These are phyloP conservation scores for Bugula neritina DNA, from an alignment of 2,888 invertebrate species.

Conservation along the genomic window DNA sequence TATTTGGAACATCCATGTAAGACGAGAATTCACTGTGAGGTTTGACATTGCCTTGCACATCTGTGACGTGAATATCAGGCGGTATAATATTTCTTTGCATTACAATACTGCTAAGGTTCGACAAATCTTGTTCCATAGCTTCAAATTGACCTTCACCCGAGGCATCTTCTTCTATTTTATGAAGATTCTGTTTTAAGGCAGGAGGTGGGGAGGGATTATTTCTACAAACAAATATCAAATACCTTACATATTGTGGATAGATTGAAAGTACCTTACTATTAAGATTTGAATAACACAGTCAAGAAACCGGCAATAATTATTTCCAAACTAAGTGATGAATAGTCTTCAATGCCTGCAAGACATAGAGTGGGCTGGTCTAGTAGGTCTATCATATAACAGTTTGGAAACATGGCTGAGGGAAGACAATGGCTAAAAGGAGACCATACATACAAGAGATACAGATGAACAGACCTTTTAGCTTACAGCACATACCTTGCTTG, in stretches of 20 bases:
- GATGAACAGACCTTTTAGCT: slow-evolving; percentile 6
- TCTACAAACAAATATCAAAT: not conserved
- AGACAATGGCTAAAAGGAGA: too few relatives aligned
- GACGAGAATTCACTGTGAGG: slow-evolving; percentile 30
- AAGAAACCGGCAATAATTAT: too few relatives aligned
- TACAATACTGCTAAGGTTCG: slow-evolving; percentile 29
- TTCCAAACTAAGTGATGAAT: too few relatives aligned
- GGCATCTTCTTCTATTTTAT: slow-evolving; percentile 52
- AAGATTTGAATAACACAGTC: not conserved
- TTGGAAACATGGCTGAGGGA: too few relatives aligned
- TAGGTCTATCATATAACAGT: too few relatives aligned
- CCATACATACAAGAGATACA: not conserved
- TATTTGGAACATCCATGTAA: not conserved
- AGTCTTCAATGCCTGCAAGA: too few relatives aligned
- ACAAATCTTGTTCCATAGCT: slow-evolving; percentile 30
- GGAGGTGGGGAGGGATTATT: slow-evolving; percentile 45
- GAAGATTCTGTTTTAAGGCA: slow-evolving; percentile 49
- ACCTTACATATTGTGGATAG: not conserved
- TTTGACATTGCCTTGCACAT: slow-evolving; percentile 67
- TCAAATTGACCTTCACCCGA: slow-evolving; percentile 32
- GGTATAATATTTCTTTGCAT: slow-evolving; percentile 43
- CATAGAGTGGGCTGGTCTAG: too few relatives aligned
- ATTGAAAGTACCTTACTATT: not conserved
- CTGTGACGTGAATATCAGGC: slow-evolving; percentile 86
- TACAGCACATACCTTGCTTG: not conserved